Evolutionary conservation across 2,797 vertebrate genomes (phyloP).

Genomic region (Pampus argenteus): DNA sequence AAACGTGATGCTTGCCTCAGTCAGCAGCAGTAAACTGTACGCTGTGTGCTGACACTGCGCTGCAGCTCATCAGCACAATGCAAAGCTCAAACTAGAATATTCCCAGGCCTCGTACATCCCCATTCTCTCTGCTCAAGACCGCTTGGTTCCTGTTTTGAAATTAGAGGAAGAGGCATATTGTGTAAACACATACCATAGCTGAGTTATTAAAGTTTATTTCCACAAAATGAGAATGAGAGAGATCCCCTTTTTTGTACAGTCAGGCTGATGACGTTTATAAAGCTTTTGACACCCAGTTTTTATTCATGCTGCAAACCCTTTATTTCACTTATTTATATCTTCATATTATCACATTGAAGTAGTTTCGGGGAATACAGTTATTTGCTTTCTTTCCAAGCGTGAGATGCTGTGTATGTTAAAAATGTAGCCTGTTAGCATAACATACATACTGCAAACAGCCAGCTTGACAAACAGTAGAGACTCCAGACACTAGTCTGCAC

Average conservation of each 20-base stretch:
- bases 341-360: too few relatives aligned
- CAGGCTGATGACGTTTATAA: too few relatives aligned
- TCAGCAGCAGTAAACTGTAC: constrained; percentile 61
- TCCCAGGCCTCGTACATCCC: constrained; percentile 31
- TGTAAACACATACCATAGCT: constrained; percentile 48
- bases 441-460: not conserved
- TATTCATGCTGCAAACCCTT: not conserved
- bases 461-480: not conserved
- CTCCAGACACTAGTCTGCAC: not conserved
- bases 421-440: not conserved
- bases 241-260: constrained; percentile 33
- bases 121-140: constrained; percentile 62
- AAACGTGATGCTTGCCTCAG: constrained; percentile 28
- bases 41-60: constrained; percentile 58
- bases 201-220: constrained; percentile 48
- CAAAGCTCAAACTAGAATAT: constrained; percentile 60
- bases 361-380: not conserved
- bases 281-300: constrained; percentile 1
- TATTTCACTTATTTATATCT: not conserved
- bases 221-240: not conserved
- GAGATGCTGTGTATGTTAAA: not conserved
- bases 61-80: constrained; percentile 65
- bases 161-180: constrained; percentile 61
- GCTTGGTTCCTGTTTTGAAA: constrained; percentile 70
- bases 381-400: not conserved